Evolutionary conservation across 2,113 vertebrate species (phyloP).

Genomic region (Apeltes quadracus): DNA sequence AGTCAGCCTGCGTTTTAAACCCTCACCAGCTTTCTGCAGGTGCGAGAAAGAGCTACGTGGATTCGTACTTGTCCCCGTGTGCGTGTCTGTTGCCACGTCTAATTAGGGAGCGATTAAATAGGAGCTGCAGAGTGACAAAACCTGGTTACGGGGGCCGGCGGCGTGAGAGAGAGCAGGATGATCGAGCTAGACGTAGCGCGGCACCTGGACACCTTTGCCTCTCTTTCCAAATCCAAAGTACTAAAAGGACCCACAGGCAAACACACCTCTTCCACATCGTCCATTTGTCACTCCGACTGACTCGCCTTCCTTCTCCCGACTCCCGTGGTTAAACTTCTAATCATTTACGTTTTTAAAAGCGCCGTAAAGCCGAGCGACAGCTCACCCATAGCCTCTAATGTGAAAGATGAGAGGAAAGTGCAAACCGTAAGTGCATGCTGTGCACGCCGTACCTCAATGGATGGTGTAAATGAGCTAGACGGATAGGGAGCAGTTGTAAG

Average conservation of each 20-base stretch:
- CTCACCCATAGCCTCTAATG: neutral
- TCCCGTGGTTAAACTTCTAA: slow-evolving; percentile 23
- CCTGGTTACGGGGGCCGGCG: neutral
- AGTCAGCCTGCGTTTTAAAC: slow-evolving; percentile 35
- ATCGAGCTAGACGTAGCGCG: neutral
- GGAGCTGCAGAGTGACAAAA: neutral
- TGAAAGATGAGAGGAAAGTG: slow-evolving; percentile 4
- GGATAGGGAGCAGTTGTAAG: slow-evolving; percentile 26
- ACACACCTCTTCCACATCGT: slow-evolving; percentile 6
- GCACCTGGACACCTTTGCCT: neutral
- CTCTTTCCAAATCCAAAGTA: neutral
- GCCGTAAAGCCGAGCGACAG: slow-evolving; percentile 2
- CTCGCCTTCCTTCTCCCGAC: slow-evolving; percentile 14
- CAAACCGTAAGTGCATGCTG: neutral
- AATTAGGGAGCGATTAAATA: neutral
- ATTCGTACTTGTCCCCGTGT: neutral
- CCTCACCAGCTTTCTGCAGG: slow-evolving; percentile 11
- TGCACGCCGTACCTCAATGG: neutral
- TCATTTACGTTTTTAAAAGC: slow-evolving; percentile 24
- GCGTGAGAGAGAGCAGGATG: neutral
- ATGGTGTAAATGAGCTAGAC: slow-evolving; percentile 10
- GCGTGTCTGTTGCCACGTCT: neutral
- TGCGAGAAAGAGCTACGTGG: neutral
- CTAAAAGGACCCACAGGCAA: neutral
- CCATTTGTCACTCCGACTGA: slow-evolving; percentile 23